These are phyloP conservation scores for Bombus cullumanus DNA, from an alignment of 1,140 invertebrate genomes.

Conservation along the genomic window DNA sequence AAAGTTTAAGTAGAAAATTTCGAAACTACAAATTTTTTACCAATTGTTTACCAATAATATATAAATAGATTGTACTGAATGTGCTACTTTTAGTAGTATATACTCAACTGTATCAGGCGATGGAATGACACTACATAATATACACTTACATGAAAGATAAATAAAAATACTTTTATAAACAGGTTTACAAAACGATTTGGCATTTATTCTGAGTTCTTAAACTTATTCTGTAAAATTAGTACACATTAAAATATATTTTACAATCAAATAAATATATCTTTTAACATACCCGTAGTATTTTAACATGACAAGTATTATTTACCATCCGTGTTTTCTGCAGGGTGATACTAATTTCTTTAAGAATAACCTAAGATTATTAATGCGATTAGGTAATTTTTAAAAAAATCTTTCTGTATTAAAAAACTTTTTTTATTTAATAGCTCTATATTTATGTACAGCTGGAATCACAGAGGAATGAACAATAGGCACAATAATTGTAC, in stretches of 20 bases:
- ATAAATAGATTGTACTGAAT: not conserved
- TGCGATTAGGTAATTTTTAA: not conserved
- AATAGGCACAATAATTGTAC: not conserved
- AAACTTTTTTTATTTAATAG: not conserved
- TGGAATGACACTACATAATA: not conserved
- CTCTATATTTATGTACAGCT: not conserved
- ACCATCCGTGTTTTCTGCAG: not conserved
- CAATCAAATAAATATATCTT: slow-evolving; percentile 32
- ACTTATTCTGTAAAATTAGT: not conserved
- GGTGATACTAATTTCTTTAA: slow-evolving; percentile 1
- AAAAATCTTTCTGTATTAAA: not conserved
- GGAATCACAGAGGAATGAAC: not conserved
- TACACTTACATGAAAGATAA: not conserved
- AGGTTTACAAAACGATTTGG: not conserved
- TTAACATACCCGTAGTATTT: slow-evolving; percentile 2
- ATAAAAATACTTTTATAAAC: not conserved
- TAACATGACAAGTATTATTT: not conserved
- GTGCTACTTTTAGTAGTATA: not conserved
- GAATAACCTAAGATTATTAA: not conserved
- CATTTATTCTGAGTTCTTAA: slow-evolving; percentile 5
- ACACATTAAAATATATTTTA: slow-evolving; percentile 20
- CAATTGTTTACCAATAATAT: not conserved
- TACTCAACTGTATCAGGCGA: not conserved
- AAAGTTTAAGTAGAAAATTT: not conserved
- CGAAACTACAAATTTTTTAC: not conserved